Evolutionary conservation across 2,888 invertebrate genomes (phyloP).

Genomic region (Esperia sulphurella): DNA sequence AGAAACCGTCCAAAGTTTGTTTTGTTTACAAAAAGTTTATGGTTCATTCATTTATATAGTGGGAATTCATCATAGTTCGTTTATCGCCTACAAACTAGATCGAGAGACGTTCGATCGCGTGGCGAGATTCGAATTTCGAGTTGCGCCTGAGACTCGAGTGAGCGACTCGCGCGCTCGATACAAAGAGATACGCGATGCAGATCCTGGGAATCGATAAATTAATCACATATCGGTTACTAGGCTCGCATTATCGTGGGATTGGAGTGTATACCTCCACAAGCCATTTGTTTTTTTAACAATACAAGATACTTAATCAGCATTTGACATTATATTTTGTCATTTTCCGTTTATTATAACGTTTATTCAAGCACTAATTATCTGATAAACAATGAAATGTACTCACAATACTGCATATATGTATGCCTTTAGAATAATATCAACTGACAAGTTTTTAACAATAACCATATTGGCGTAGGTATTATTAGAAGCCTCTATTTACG

Average conservation of each 20-base stretch:
- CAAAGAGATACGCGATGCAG: slow-evolving; percentile 57
- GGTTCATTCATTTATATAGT: slow-evolving; percentile 31
- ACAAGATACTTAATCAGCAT: too few species aligned
- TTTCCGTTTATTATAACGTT: too few species aligned
- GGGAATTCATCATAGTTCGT: slow-evolving; percentile 49
- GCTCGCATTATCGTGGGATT: slow-evolving; percentile 47
- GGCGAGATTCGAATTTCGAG: slow-evolving; percentile 37
- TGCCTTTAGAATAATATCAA: too few species aligned
- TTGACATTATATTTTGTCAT: too few species aligned
- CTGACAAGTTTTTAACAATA: too few species aligned
- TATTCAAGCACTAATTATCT: too few species aligned
- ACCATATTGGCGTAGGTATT: too few species aligned
- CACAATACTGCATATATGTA: too few species aligned
- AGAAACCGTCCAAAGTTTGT: slow-evolving; percentile 5
- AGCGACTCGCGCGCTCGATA: slow-evolving; percentile 44
- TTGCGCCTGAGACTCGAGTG: slow-evolving; percentile 44
- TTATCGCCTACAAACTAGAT: slow-evolving; percentile 45
- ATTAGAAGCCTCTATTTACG: too few species aligned
- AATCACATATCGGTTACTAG: slow-evolving; percentile 65
- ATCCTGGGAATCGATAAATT: slow-evolving; percentile 68
- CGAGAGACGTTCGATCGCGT: slow-evolving; percentile 38
- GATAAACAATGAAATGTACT: too few species aligned
- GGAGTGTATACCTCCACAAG: slow-evolving; percentile 17
- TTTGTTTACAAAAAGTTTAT: too few species aligned
- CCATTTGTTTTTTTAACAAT: not conserved